phyloP scores from a whole-genome alignment of 2,797 vertebrate species.

The Taenioides sp. region DNA sequence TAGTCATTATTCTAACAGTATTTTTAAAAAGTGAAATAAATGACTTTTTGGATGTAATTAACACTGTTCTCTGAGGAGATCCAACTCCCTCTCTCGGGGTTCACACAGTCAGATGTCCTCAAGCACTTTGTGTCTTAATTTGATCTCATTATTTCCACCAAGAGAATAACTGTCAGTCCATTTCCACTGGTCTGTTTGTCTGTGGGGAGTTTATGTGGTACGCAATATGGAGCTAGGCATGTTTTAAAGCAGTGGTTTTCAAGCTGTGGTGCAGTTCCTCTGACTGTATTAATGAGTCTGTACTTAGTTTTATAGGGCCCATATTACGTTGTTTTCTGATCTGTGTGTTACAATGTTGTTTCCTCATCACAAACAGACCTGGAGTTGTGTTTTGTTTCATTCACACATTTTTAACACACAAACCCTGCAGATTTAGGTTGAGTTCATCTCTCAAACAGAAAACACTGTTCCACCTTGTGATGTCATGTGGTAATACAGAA shows the following conservation, averaged over 20 bases:
- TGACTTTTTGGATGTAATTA: background rate
- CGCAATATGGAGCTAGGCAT: background rate
- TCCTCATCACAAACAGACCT: too few relatives aligned
- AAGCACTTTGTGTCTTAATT: background rate
- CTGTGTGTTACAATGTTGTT: too few relatives aligned
- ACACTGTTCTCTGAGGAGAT: background rate
- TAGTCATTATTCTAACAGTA: background rate
- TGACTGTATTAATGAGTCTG: too few relatives aligned
- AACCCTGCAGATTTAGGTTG: too few relatives aligned
- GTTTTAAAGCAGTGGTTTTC: background rate
- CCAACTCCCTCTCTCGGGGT: slow-evolving; percentile 8
- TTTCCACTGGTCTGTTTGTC: background rate
- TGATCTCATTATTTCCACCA: slow-evolving; percentile 13
- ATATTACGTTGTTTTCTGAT: too few relatives aligned
- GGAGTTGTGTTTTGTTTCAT: too few relatives aligned
- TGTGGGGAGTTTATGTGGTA: background rate
- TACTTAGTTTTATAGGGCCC: too few relatives aligned
- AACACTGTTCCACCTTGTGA: too few relatives aligned
- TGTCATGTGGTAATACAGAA: too few relatives aligned
- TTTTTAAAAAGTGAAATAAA: slow-evolving; percentile 12
- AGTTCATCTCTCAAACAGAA: too few relatives aligned
- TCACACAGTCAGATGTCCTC: background rate
- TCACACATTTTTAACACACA: too few relatives aligned
- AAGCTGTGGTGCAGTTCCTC: background rate
- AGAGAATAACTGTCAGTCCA: slow-evolving; percentile 1